Evolutionary conservation across 2,113 vertebrate genomes (phyloP).

Genomic region (Apaloderma vittatum): DNA sequence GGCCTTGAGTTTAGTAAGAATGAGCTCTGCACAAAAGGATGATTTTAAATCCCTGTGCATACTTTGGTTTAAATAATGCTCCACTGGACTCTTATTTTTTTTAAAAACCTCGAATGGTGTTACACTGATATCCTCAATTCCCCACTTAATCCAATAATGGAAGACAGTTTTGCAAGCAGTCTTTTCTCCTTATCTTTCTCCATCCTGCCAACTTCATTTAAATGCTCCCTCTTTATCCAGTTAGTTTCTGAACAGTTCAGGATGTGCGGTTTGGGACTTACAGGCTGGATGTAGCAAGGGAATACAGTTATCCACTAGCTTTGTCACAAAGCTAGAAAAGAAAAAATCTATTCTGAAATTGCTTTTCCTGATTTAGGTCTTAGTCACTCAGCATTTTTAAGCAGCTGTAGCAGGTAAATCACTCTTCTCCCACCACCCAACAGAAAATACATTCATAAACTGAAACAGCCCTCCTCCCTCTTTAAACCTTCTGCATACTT

Average conservation of each 20-base stretch:
- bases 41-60: background rate
- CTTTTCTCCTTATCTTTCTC: background rate
- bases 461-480: background rate
- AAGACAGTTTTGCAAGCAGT: background rate
- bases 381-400: background rate
- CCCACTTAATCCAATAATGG: background rate
- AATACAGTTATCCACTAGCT: background rate
- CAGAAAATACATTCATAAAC: background rate
- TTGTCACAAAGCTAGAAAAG: background rate
- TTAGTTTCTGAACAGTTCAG: background rate
- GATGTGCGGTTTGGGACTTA: background rate
- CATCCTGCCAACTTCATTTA: background rate
- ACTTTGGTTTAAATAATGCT: background rate
- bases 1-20: background rate
- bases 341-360: background rate
- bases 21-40: background rate
- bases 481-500: background rate
- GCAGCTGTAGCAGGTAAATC: background rate
- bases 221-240: background rate
- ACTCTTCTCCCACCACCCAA: background rate
- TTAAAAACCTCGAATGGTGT: background rate
- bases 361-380: background rate
- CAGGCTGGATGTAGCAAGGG: rapidly evolving
- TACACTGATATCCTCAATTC: background rate
- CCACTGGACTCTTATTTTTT: background rate